Conservation (phyloP, 2,113 vertebrate genomes). For the Neotragus moschatus region DNA sequence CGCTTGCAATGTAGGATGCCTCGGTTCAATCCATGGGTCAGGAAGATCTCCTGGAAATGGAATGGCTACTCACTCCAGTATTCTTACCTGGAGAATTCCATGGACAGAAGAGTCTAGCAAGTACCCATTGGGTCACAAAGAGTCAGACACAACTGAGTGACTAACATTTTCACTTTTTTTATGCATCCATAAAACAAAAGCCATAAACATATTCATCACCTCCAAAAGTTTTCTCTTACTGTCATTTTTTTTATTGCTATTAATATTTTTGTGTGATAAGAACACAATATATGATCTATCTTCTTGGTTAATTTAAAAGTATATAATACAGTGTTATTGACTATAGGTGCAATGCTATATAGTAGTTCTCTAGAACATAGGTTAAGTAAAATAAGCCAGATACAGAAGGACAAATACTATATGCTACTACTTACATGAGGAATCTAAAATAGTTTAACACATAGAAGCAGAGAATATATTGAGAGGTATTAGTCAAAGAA, state of each 20-base stretch:
- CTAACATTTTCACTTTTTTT: too few relatives aligned
- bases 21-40: too few relatives aligned
- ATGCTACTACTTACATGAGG: background rate
- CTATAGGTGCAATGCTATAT: background rate
- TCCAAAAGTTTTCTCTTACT: background rate
- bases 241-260: background rate
- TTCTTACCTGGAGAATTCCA: too few relatives aligned
- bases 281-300: background rate
- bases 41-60: too few relatives aligned
- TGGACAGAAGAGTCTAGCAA: too few relatives aligned
- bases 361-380: background rate
- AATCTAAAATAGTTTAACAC: background rate
- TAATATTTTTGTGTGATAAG: background rate
- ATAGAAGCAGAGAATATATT: background rate
- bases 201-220: background rate
- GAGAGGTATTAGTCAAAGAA: background rate
- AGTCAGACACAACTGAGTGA: too few relatives aligned
- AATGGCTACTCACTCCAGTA: too few relatives aligned
- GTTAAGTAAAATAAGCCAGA: background rate
- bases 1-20: too few relatives aligned
- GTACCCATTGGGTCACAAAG: too few relatives aligned
- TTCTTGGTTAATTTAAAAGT: background rate
- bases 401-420: background rate
- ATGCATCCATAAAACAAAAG: background rate
- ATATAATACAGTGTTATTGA: background rate